Conservation (phyloP, 2,888 invertebrate species). For the Pterobdella sp. region DNA sequence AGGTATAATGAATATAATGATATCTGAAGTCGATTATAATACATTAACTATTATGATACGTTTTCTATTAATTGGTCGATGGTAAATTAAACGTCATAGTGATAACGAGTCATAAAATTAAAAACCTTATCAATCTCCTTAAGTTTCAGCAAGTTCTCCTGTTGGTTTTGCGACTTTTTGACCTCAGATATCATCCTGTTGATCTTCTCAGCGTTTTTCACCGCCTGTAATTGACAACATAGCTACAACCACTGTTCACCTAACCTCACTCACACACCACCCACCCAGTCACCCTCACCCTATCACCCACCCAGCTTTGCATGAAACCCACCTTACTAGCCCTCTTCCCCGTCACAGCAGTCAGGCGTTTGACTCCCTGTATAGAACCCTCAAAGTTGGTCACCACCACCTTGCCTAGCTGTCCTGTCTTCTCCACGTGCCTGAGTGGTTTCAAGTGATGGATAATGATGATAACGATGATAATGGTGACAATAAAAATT, state of each 20-base stretch:
- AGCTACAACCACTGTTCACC: background rate
- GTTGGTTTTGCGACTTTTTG: background rate
- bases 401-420: constrained; percentile 45
- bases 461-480: background rate
- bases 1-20: too few relatives aligned
- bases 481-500: background rate
- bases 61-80: too few relatives aligned
- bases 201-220: constrained; percentile 24
- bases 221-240: constrained; percentile 24
- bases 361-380: constrained; percentile 43
- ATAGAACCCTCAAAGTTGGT: constrained; percentile 41
- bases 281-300: background rate
- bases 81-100: too few relatives aligned
- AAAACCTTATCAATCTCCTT: constrained; percentile 15
- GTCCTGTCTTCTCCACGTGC: constrained; percentile 44
- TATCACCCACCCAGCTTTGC: background rate
- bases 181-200: constrained; percentile 21
- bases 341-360: constrained; percentile 43
- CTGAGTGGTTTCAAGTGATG: constrained; percentile 35
- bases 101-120: background rate
- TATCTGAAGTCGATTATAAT: too few relatives aligned
- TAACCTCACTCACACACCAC: background rate
- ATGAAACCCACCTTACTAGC: constrained; percentile 34
- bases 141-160: background rate
- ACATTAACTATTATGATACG: too few relatives aligned